Evolutionary conservation across 2,113 vertebrate genomes (phyloP).

Genomic region (Oreocharis arfaki): DNA sequence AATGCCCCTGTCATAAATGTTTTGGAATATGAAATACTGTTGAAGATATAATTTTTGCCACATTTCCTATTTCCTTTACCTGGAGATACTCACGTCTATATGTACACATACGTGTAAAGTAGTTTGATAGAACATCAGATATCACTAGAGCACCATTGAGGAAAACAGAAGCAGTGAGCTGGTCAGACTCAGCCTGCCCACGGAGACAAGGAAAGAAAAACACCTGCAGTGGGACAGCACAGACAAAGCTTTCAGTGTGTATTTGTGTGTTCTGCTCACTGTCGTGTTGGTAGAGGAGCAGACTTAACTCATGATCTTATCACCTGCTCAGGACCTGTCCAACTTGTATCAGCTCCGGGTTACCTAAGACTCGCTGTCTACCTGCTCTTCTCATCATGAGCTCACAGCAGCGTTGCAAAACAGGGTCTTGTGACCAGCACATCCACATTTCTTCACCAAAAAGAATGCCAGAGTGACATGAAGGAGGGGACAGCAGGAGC

Average conservation of each 20-base stretch:
- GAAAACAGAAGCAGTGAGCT: neutral
- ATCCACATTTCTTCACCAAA: neutral
- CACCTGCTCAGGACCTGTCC: neutral
- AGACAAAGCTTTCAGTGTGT: neutral
- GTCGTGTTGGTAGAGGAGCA: neutral
- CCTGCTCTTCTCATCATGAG: neutral
- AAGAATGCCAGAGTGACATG: neutral
- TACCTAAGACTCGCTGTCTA: neutral
- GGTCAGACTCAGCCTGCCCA: neutral
- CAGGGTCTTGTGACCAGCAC: neutral
- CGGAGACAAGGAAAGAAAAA: neutral
- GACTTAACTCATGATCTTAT: neutral
- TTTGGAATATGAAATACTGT: neutral
- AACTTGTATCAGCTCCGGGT: neutral
- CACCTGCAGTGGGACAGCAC: neutral
- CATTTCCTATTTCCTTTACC: neutral
- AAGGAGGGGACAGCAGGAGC: neutral
- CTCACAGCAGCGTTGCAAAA: slow-evolving; percentile 7
- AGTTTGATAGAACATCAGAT: neutral
- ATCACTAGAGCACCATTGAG: neutral
- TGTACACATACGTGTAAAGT: neutral
- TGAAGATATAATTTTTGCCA: neutral
- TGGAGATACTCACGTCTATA: neutral
- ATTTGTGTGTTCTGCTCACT: neutral
- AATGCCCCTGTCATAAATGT: neutral